These are phyloP conservation scores for Porites evermanni DNA, from an alignment of 92 coral and sea anemone species.

Conservation along the genomic window DNA sequence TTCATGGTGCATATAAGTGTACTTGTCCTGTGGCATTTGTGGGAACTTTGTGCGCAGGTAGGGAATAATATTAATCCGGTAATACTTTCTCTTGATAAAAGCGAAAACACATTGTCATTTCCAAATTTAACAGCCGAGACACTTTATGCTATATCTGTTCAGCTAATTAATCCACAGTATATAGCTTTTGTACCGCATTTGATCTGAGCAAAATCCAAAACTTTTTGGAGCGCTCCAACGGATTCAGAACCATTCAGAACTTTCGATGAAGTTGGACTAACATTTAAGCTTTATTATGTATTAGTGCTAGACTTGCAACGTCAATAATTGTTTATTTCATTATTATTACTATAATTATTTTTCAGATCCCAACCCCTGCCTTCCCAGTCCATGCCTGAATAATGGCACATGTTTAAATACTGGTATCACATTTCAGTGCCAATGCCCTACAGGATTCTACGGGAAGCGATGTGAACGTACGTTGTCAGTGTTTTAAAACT, in stretches of 20 bases:
- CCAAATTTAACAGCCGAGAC: too few species aligned
- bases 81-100: background rate
- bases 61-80: background rate
- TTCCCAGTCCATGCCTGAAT: constrained; percentile 75
- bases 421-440: constrained; percentile 73
- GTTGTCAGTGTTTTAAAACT: background rate
- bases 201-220: too few species aligned
- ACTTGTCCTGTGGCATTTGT: constrained; percentile 75
- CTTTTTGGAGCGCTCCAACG: too few species aligned
- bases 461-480: constrained; percentile 83
- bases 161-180: too few species aligned
- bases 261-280: too few species aligned
- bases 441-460: constrained; percentile 57
- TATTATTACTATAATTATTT: background rate
- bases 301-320: too few species aligned
- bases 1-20: constrained; percentile 76
- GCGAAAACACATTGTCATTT: too few species aligned
- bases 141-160: too few species aligned
- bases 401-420: constrained; percentile 78
- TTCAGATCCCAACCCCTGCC: constrained; percentile 82
- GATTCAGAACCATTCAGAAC: too few species aligned
- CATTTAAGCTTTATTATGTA: too few species aligned
- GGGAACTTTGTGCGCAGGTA: constrained; percentile 84
- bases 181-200: too few species aligned
- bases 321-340: background rate